These are phyloP conservation scores for Colius striatus DNA, from an alignment of 2,113 vertebrate genomes.

Conservation along the genomic window DNA sequence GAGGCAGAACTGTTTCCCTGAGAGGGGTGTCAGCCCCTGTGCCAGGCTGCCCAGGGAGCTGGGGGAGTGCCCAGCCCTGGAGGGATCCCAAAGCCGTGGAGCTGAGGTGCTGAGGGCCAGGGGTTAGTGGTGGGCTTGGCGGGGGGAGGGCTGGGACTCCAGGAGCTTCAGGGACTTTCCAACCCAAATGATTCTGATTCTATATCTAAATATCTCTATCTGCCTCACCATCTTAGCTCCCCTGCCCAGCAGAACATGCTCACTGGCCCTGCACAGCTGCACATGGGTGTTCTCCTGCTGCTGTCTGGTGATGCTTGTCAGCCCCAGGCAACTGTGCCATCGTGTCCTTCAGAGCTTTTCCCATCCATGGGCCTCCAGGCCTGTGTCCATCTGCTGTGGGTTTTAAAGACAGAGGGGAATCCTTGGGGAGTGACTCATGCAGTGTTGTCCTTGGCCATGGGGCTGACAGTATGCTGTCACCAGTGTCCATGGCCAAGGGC, in stretches of 20 bases:
- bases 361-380: background rate
- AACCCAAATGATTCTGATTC: too few species aligned
- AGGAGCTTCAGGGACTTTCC: too few species aligned
- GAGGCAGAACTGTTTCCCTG: too few species aligned
- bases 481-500: background rate
- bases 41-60: too few species aligned
- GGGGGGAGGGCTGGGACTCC: too few species aligned
- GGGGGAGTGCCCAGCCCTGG: too few species aligned
- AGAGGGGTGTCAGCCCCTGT: too few species aligned
- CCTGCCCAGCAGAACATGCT: background rate
- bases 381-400: background rate
- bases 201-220: background rate
- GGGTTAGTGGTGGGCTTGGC: too few species aligned
- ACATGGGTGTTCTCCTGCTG: fast-evolving
- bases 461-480: background rate
- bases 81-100: too few species aligned
- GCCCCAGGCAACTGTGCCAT: background rate
- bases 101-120: too few species aligned
- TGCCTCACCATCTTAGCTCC: background rate
- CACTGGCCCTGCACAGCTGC: background rate
- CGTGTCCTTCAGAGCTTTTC: background rate
- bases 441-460: background rate
- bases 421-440: background rate
- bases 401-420: background rate
- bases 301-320: background rate